Evolutionary conservation across 2,113 vertebrate genomes (phyloP).

Genomic region (Corydoras sp.): DNA sequence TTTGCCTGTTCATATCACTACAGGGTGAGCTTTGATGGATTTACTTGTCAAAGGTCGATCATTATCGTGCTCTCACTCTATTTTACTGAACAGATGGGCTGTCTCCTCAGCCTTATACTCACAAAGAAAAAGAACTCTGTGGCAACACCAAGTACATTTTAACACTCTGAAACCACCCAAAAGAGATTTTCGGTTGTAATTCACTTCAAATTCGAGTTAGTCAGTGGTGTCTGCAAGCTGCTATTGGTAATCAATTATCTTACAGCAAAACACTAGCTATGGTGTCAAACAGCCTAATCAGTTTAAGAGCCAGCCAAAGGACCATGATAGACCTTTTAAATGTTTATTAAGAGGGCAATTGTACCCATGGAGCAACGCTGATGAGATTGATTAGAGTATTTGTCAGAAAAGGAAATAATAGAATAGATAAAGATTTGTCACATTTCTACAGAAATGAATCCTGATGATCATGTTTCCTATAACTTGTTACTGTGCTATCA

Average conservation of each 20-base stretch:
- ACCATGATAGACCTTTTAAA: slow-evolving; percentile 34
- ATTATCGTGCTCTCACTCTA: slow-evolving; percentile 25
- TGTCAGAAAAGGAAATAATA: slow-evolving; percentile 61
- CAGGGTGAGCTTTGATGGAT: slow-evolving; percentile 28
- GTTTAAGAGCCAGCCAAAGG: slow-evolving; percentile 11
- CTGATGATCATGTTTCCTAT: slow-evolving; percentile 56
- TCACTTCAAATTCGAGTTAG: slow-evolving; percentile 19
- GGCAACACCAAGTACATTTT: slow-evolving; percentile 8
- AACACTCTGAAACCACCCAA: not conserved
- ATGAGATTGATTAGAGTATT: slow-evolving; percentile 59
- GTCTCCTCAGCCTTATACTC: slow-evolving; percentile 10
- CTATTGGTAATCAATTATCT: slow-evolving; percentile 55
- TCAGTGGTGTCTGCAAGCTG: slow-evolving; percentile 14
- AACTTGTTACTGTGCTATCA: slow-evolving; percentile 65
- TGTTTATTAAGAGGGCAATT: slow-evolving; percentile 45
- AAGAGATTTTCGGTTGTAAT: slow-evolving; percentile 18
- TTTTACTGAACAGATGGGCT: slow-evolving; percentile 30
- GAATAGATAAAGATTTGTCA: slow-evolving; percentile 61
- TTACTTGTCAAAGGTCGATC: slow-evolving; percentile 29
- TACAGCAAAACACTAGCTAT: slow-evolving; percentile 45
- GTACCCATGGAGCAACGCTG: slow-evolving; percentile 51
- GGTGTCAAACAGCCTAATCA: slow-evolving; percentile 14
- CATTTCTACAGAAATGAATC: slow-evolving; percentile 49
- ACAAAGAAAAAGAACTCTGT: slow-evolving; percentile 15
- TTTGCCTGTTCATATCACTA: slow-evolving; percentile 27